phyloP scores from a whole-genome alignment of 2,888 invertebrate genomes.

The Archips crataeganus region DNA sequence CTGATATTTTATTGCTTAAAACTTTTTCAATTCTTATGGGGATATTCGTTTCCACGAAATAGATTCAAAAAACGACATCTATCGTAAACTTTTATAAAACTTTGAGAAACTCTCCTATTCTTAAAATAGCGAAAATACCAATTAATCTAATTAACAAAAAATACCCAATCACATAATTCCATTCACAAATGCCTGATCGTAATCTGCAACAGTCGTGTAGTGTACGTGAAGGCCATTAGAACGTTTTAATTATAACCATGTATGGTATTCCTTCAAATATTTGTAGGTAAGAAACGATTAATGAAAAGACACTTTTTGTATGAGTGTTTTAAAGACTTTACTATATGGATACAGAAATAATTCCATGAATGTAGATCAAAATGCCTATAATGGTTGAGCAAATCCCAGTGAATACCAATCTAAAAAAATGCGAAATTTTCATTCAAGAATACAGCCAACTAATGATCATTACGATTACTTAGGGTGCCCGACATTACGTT shows the following conservation, averaged over 20 bases:
- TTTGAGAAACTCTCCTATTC: background rate
- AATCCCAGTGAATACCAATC: too few species aligned
- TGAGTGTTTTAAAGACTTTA: background rate
- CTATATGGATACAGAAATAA: background rate
- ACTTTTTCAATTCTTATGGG: too few species aligned
- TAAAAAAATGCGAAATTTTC: too few species aligned
- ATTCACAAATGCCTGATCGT: slow-evolving; percentile 36
- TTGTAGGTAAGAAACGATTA: background rate
- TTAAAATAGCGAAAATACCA: slow-evolving; percentile 26
- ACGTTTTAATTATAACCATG: slow-evolving; percentile 33
- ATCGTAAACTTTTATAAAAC: background rate
- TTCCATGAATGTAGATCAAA: background rate
- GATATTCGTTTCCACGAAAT: too few species aligned
- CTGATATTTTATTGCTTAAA: too few species aligned
- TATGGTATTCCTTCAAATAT: slow-evolving; percentile 8
- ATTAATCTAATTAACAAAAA: slow-evolving; percentile 37
- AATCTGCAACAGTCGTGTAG: slow-evolving; percentile 17
- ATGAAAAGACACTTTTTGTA: background rate
- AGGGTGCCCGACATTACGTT: too few species aligned
- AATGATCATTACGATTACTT: too few species aligned
- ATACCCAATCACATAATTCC: slow-evolving; percentile 15
- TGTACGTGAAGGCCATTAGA: slow-evolving; percentile 38
- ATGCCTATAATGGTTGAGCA: too few species aligned
- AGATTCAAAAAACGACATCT: background rate
- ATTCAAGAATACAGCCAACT: too few species aligned